These are phyloP conservation scores for Vesta saturnalis DNA, from an alignment of 2,888 invertebrate species.

Conservation along the genomic window DNA sequence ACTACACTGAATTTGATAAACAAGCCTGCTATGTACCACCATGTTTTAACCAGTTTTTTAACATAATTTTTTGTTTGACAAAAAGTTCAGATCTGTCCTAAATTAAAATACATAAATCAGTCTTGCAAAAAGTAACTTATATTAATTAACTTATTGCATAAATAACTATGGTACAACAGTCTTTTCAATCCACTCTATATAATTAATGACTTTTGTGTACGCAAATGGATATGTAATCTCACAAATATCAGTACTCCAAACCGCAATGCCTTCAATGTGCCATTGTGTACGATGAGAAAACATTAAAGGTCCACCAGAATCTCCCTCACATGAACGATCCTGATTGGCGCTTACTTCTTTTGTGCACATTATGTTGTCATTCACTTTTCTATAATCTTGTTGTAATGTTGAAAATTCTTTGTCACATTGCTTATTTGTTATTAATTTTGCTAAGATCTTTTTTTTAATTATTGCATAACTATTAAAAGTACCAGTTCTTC, in stretches of 20 bases:
- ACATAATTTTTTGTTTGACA: too few relatives aligned
- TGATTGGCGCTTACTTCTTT: background rate
- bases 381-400: background rate
- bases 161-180: constrained; percentile 11
- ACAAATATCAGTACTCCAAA: background rate
- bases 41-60: too few relatives aligned
- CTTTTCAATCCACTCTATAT: constrained; percentile 6
- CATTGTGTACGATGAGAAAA: constrained; percentile 11
- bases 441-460: background rate
- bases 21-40: too few relatives aligned
- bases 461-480: constrained; percentile 9
- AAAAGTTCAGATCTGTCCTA: too few relatives aligned
- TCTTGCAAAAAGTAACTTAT: too few relatives aligned
- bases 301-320: constrained; percentile 14
- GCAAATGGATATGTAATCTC: background rate
- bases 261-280: constrained; percentile 13
- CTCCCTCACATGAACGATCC: constrained; percentile 3
- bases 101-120: too few relatives aligned
- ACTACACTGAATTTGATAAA: too few relatives aligned
- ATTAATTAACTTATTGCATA: constrained; percentile 14
- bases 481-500: background rate
- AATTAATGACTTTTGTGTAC: constrained; percentile 6
- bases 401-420: background rate
- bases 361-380: constrained; percentile 7
- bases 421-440: background rate